These are phyloP conservation scores for Varanus salvator DNA, from an alignment of 2,113 vertebrate genomes.

Conservation along the genomic window DNA sequence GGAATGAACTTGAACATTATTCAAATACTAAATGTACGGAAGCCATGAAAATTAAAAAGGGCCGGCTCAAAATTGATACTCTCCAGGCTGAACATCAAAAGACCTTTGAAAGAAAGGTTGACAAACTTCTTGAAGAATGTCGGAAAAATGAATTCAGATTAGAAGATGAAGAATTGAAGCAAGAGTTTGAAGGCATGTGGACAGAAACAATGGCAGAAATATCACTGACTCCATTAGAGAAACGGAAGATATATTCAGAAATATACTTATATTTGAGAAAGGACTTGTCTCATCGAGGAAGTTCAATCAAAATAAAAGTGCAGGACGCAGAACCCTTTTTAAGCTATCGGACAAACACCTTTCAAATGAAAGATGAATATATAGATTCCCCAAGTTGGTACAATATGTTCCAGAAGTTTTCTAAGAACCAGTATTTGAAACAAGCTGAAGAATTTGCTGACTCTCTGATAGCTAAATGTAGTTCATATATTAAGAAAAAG, in stretches of 20 bases:
- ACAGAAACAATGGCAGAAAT: slow-evolving; percentile 49
- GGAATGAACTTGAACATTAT: slow-evolving; percentile 51
- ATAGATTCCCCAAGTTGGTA: slow-evolving; percentile 36
- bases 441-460: slow-evolving; percentile 59
- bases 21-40: slow-evolving; percentile 41
- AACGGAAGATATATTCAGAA: slow-evolving; percentile 63
- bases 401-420: background rate
- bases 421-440: slow-evolving; percentile 57
- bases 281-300: slow-evolving; percentile 63
- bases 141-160: slow-evolving; percentile 55
- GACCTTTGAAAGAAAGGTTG: slow-evolving; percentile 67
- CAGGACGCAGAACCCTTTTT: slow-evolving; percentile 53
- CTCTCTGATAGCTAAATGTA: slow-evolving; percentile 60
- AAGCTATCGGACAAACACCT: slow-evolving; percentile 26
- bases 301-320: slow-evolving; percentile 65
- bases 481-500: slow-evolving; percentile 66
- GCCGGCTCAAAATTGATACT: slow-evolving; percentile 54
- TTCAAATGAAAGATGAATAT: slow-evolving; percentile 68
- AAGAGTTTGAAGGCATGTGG: slow-evolving; percentile 79
- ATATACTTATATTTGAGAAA: slow-evolving; percentile 64
- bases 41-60: slow-evolving; percentile 61
- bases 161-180: slow-evolving; percentile 63
- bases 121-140: slow-evolving; percentile 59
- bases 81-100: slow-evolving; percentile 64
- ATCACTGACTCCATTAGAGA: slow-evolving; percentile 49